Evolutionary conservation across 2,888 invertebrate species (phyloP).

Genomic region (Coelopa pilipes): DNA sequence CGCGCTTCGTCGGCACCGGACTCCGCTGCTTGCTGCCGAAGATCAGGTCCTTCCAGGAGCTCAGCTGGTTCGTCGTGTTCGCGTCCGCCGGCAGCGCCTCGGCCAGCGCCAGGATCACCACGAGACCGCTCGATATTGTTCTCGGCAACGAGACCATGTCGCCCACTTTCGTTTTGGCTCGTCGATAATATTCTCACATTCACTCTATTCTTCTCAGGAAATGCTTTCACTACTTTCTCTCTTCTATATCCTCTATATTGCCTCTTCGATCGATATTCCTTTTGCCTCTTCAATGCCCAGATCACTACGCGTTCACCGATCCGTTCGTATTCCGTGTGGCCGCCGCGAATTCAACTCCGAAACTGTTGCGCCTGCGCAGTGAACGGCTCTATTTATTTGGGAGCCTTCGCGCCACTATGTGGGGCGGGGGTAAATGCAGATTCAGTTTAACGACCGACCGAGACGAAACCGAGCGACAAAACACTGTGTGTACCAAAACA

Average conservation of each 20-base stretch:
- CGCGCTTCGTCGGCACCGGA: constrained; percentile 53
- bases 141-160: constrained; percentile 1
- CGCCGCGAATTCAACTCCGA: constrained; percentile 42
- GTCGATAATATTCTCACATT: neutral
- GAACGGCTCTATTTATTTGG: constrained; percentile 54
- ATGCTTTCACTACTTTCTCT: neutral
- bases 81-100: neutral
- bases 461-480: neutral
- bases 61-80: constrained; percentile 34
- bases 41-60: constrained; percentile 61
- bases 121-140: constrained; percentile 9
- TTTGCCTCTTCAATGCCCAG: no score
- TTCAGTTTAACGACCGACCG: constrained; percentile 59
- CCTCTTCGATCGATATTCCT: neutral
- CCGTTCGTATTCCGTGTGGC: constrained; percentile 33
- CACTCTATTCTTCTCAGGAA: no score
- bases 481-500: neutral
- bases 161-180: neutral
- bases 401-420: constrained; percentile 26
- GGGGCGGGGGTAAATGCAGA: constrained; percentile 6
- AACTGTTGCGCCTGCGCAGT: constrained; percentile 50
- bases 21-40: constrained; percentile 51
- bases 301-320: neutral
- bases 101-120: constrained; percentile 1
- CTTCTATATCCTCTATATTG: neutral